Evolutionary conservation across 2,113 vertebrate genomes (phyloP).

Genomic region (Nyctereutes procyonoides): DNA sequence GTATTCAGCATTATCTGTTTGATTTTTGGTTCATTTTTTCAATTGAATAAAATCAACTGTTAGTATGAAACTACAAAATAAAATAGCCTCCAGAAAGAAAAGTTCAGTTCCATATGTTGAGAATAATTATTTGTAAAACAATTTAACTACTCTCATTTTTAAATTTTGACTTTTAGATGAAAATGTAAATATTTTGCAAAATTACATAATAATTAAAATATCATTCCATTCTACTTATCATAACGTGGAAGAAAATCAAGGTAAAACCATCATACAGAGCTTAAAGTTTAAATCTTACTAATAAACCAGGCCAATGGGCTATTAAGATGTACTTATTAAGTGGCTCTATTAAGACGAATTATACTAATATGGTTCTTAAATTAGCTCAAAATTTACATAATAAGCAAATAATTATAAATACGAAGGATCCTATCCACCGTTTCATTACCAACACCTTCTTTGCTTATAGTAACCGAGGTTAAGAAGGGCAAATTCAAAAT

Average conservation of each 20-base stretch:
- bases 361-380: conserved; percentile 72
- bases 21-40: neutral
- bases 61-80: conserved; percentile 4
- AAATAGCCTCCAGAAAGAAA: neutral
- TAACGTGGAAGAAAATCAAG: conserved; percentile 48
- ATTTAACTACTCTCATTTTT: neutral
- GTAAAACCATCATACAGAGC: conserved; percentile 44
- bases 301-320: conserved; percentile 61
- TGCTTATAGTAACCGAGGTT: conserved; percentile 49
- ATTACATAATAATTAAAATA: conserved; percentile 21
- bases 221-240: neutral
- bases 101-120: neutral
- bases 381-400: conserved; percentile 78
- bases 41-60: neutral
- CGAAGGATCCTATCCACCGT: conserved; percentile 22
- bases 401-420: conserved; percentile 77
- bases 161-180: conserved; percentile 40
- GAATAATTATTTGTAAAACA: conserved; percentile 18
- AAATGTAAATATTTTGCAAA: conserved; percentile 32
- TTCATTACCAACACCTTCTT: conserved; percentile 53
- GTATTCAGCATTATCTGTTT: neutral
- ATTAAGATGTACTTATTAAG: conserved; percentile 71
- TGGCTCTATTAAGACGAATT: conserved; percentile 73
- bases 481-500: conserved; percentile 55
- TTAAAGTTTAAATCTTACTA: conserved; percentile 71